Evolutionary conservation across 2,888 invertebrate genomes (phyloP).

Genomic region (Volucella bombylans): DNA sequence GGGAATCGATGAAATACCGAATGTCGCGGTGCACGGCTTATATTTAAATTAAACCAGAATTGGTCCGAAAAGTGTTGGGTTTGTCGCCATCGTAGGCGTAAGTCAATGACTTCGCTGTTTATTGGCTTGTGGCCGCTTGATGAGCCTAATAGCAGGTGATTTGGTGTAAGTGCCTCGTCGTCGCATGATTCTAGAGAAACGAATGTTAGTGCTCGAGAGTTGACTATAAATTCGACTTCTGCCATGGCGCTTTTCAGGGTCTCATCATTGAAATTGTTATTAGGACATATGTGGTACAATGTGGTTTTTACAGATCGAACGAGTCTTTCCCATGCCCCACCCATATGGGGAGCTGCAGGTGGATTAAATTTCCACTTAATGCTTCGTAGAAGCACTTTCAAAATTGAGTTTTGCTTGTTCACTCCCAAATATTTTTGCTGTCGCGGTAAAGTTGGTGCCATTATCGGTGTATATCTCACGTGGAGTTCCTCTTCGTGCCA

Average conservation of each 20-base stretch:
- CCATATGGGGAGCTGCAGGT: slow-evolving; percentile 16
- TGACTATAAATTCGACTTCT: slow-evolving; percentile 67
- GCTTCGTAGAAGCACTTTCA: not conserved
- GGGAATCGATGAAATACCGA: too few species aligned
- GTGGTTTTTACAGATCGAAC: slow-evolving; percentile 17
- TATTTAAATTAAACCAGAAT: too few species aligned
- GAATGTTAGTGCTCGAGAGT: slow-evolving; percentile 62
- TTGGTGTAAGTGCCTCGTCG: slow-evolving; percentile 70
- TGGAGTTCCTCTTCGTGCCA: not conserved
- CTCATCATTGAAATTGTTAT: slow-evolving; percentile 8
- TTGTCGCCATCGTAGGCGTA: slow-evolving; percentile 63
- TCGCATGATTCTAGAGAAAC: slow-evolving; percentile 62
- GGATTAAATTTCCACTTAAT: slow-evolving; percentile 18
- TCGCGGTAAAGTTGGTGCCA: slow-evolving; percentile 7
- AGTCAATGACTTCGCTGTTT: slow-evolving; percentile 26
- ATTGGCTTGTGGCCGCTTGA: slow-evolving; percentile 60
- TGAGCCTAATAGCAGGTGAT: slow-evolving; percentile 69
- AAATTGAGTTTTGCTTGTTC: slow-evolving; percentile 8
- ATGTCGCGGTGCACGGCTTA: too few species aligned
- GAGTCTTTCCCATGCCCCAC: not conserved
- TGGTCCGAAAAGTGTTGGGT: slow-evolving; percentile 62
- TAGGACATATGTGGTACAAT: slow-evolving; percentile 1
- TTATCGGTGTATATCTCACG: slow-evolving; percentile 1
- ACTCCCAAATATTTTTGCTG: slow-evolving; percentile 5
- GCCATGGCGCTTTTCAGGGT: slow-evolving; percentile 48